Conservation (phyloP, 2,113 vertebrate genomes). For the Planiliza haematocheilus region DNA sequence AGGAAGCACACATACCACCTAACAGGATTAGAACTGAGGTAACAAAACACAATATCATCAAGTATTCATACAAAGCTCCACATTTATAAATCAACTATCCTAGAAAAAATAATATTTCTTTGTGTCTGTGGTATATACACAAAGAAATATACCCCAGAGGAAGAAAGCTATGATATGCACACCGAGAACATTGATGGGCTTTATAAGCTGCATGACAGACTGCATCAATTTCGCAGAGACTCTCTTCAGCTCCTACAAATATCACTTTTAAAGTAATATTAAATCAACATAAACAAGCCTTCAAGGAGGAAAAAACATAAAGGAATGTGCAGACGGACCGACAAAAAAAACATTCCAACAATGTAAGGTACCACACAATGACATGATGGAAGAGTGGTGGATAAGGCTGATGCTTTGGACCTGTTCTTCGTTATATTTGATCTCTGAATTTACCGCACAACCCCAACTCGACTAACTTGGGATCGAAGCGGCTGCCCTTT, state of each 20-base stretch:
- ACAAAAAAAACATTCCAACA: slow-evolving; percentile 3
- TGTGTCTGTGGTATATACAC: background rate
- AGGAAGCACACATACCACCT: no score
- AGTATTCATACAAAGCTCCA: no score
- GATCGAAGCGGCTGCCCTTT: slow-evolving; percentile 46
- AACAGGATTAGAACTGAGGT: no score
- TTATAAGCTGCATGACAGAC: slow-evolving; percentile 21
- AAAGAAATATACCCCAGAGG: background rate
- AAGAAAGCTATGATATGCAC: background rate
- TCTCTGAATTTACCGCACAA: slow-evolving; percentile 11
- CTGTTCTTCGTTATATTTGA: slow-evolving; percentile 37
- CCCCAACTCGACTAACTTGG: slow-evolving; percentile 22
- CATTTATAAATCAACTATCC: no score
- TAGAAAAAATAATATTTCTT: background rate
- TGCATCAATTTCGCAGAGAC: slow-evolving; percentile 29
- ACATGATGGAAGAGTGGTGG: background rate
- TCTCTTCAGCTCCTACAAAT: slow-evolving; percentile 14
- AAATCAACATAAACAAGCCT: slow-evolving; percentile 52
- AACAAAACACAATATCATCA: no score
- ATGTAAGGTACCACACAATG: slow-evolving; percentile 1
- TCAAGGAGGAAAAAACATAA: background rate
- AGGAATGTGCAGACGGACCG: slow-evolving; percentile 1
- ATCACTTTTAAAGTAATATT: slow-evolving; percentile 35
- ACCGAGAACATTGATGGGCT: slow-evolving; percentile 36
- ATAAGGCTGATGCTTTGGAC: background rate